These are phyloP conservation scores for Trachelus tabidus DNA, from an alignment of 2,888 invertebrate species.

Conservation along the genomic window DNA sequence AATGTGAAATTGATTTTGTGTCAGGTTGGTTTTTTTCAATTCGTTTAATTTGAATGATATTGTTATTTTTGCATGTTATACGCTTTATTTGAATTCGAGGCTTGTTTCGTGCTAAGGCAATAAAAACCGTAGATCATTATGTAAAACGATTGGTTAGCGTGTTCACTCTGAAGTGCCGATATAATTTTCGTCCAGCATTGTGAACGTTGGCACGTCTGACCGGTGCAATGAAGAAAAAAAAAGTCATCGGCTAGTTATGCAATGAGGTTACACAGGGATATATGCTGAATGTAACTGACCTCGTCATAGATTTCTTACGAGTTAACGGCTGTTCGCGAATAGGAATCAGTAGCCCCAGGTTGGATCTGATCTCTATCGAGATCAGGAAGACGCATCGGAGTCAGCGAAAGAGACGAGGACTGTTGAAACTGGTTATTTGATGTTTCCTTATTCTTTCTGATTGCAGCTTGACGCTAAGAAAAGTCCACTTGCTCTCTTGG, in stretches of 20 bases:
- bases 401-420: neutral
- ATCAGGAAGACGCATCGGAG: constrained; percentile 5
- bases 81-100: neutral
- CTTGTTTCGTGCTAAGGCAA: neutral
- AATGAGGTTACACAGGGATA: neutral
- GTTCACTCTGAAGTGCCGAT: neutral
- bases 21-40: neutral
- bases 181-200: neutral
- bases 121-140: neutral
- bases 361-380: constrained; percentile 12
- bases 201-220: neutral
- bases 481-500: constrained; percentile 93
- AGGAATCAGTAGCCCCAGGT: constrained; percentile 18
- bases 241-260: neutral
- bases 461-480: constrained; percentile 97
- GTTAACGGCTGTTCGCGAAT: constrained; percentile 12
- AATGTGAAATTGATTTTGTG: neutral
- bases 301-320: neutral
- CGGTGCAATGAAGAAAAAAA: neutral
- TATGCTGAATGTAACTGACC: neutral
- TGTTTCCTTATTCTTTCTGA: constrained; percentile 60
- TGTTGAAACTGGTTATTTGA: constrained; percentile 2
- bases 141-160: neutral
- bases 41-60: neutral
- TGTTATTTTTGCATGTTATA: neutral